These are phyloP conservation scores for Knipowitschia caucasica DNA, from an alignment of 2,797 vertebrate species.

Conservation along the genomic window DNA sequence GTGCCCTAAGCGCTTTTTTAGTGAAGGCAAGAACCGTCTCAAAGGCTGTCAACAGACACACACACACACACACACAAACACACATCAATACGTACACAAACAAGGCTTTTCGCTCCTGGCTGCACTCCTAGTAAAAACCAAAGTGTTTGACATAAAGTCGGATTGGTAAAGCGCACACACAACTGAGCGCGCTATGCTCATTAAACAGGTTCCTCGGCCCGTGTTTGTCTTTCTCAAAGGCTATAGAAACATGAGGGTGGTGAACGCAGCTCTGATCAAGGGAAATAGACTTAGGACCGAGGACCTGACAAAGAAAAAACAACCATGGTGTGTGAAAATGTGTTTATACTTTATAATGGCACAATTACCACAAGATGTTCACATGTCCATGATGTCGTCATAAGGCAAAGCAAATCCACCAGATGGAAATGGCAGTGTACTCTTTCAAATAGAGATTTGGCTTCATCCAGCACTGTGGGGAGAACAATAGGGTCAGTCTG, in stretches of 20 bases:
- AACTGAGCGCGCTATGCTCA: conserved; percentile 46
- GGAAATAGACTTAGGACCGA: conserved; percentile 48
- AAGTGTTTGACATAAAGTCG: conserved; percentile 63
- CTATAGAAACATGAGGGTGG: conserved; percentile 57
- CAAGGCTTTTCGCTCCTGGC: conserved; percentile 61
- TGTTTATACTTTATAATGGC: conserved; percentile 38
- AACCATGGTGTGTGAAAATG: conserved; percentile 38
- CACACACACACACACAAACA: conserved; percentile 66
- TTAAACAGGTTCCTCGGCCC: conserved; percentile 64
- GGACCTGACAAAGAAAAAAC: conserved; percentile 51
- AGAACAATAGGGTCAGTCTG: conserved; percentile 45
- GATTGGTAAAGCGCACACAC: conserved; percentile 45
- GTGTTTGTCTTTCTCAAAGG: conserved; percentile 65
- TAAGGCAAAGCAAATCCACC: conserved; percentile 28
- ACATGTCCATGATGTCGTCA: conserved; percentile 35
- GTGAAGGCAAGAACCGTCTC: conserved; percentile 76
- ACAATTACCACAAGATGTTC: conserved; percentile 51
- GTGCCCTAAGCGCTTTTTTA: conserved; percentile 76
- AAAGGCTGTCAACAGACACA: conserved; percentile 77
- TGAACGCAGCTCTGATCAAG: conserved; percentile 64
- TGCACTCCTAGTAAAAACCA: conserved; percentile 61
- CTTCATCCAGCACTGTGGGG: conserved; percentile 30
- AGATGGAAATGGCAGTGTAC: conserved; percentile 49
- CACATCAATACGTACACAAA: conserved; percentile 54
- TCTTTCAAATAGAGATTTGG: conserved; percentile 35